A percentile compares a stretch with the other conserved stretches of the same genome.
These are phyloP conservation scores for Chionomys nivalis DNA, from an alignment of 2,113 vertebrate genomes.

Conservation along the genomic window DNA sequence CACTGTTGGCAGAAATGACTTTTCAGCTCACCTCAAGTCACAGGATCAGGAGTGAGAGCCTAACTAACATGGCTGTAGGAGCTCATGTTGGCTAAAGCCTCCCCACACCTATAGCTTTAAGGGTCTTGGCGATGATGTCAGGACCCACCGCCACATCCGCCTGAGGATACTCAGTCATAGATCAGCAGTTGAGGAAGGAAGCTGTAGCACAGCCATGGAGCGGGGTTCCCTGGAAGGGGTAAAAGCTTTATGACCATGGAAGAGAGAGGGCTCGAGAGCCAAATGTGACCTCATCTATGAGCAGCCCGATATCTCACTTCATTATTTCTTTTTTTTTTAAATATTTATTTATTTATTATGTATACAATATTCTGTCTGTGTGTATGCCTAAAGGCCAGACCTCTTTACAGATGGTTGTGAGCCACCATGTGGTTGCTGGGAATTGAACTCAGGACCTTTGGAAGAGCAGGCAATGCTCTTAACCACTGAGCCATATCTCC, in stretches of 20 bases:
- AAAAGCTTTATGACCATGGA: not conserved
- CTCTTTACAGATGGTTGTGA: too few species aligned
- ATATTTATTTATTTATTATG: too few species aligned
- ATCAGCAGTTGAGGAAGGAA: not conserved
- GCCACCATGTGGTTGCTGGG: too few species aligned
- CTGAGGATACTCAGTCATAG: not conserved
- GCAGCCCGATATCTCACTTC: not conserved
- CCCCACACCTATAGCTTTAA: not conserved
- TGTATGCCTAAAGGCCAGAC: too few species aligned
- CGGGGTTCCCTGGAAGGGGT: not conserved
- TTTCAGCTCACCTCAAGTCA: not conserved
- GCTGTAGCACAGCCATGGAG: not conserved
- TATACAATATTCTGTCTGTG: too few species aligned
- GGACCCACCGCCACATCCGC: not conserved
- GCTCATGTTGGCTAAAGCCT: not conserved
- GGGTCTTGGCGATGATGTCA: not conserved
- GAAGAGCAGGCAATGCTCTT: too few species aligned
- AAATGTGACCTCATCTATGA: not conserved
- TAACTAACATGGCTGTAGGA: not conserved
- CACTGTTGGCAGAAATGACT: not conserved
- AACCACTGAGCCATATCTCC: too few species aligned
- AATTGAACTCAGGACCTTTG: too few species aligned
- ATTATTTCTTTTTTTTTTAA: too few species aligned
- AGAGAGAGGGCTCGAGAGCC: not conserved
- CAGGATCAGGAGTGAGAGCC: not conserved